A percentile compares a stretch with the other conserved stretches of the same genome.
These are phyloP conservation scores for Larimichthys polyactis DNA, from an alignment of 2,113 vertebrate species.

Conservation along the genomic window DNA sequence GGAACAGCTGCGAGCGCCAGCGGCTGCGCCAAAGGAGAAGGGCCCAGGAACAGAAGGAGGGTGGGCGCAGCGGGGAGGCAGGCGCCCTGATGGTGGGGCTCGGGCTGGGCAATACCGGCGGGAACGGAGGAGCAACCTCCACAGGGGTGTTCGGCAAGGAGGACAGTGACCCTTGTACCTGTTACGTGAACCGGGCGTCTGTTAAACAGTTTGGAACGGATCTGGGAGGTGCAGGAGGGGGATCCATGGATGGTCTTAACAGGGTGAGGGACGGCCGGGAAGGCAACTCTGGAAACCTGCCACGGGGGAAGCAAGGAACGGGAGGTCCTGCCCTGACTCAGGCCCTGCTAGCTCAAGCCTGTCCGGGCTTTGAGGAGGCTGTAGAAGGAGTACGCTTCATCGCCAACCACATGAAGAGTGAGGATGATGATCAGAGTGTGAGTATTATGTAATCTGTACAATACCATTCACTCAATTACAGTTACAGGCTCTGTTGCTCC, in stretches of 20 bases:
- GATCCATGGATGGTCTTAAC: constrained; percentile 83
- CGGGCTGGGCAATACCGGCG: constrained; percentile 60
- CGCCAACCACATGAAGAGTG: constrained; percentile 95
- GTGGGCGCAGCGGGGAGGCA: constrained; percentile 69
- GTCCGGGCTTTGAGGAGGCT: constrained; percentile 90
- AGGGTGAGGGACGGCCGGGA: constrained; percentile 83
- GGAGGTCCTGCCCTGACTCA: constrained; percentile 81
- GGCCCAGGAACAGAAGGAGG: constrained; percentile 83
- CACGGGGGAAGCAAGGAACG: constrained; percentile 74
- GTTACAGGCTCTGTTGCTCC: background rate
- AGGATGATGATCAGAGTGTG: constrained; percentile 96
- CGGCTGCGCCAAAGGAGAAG: constrained; percentile 88
- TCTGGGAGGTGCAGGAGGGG: constrained; percentile 74
- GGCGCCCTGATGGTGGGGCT: constrained; percentile 78
- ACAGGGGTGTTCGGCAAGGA: constrained; percentile 75
- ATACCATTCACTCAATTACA: background rate
- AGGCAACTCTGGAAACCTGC: constrained; percentile 67
- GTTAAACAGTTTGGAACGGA: constrained; percentile 86
- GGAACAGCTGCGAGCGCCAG: constrained; percentile 92
- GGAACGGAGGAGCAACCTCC: constrained; percentile 62
- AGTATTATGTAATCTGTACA: constrained; percentile 73
- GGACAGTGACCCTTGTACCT: constrained; percentile 85
- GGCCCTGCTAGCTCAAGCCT: constrained; percentile 80
- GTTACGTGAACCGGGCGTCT: constrained; percentile 89
- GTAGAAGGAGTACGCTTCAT: constrained; percentile 97